Evolutionary conservation across 2,797 vertebrate species (phyloP), one percentile per base, ranked within the genome.

Genomic region (Sebastes elongatus): DNA sequence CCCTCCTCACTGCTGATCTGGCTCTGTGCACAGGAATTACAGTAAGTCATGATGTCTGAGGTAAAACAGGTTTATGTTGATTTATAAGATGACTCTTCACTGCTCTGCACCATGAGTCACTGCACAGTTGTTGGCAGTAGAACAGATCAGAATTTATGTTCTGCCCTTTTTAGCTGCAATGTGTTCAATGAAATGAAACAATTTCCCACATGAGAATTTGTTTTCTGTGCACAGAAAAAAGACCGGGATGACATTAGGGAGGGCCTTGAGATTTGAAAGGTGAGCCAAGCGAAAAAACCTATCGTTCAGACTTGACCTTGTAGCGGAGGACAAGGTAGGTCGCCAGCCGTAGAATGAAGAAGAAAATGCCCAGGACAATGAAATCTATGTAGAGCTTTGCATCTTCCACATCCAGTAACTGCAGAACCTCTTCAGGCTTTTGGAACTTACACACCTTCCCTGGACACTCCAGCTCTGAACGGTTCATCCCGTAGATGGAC

Each of bases 401-500:
- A 1, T 98, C 97, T 80, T 98, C 97, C 74, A 99, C 97, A 0
- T 99, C 97, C 85, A 99, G 80, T 4, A 97, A 94, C 88, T 96
- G 96, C 65, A 99, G 94, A 23, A 99, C 97, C 83, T 96, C 97
- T 79, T 96, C 96, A 0, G 98, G 97, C 32, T 97, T 95, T 68
- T 96, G 96, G 94, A 99, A 99, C 10, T 96, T 97, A 73, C 98
- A 99, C 56, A 92, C 95, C 1, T 94, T 92, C n/a, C 92, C 94
- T 0, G 95, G 95, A 91, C 98, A 99, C 80, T 96, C 96, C 89
- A 99, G 91, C 79, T 97, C 95, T 6, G 96, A 96, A 0, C 98
- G 97, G 83, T 98, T 98, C 98, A 99, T 97, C 68, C 98, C 97
- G 0, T 99, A 99, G 92, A 99, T 99, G 63, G 97, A 98, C 76